Evolutionary conservation across 2,797 vertebrate species (phyloP), one percentile per base, ranked within the genome.

Genomic region (Phrynocephalus forsythii): DNA sequence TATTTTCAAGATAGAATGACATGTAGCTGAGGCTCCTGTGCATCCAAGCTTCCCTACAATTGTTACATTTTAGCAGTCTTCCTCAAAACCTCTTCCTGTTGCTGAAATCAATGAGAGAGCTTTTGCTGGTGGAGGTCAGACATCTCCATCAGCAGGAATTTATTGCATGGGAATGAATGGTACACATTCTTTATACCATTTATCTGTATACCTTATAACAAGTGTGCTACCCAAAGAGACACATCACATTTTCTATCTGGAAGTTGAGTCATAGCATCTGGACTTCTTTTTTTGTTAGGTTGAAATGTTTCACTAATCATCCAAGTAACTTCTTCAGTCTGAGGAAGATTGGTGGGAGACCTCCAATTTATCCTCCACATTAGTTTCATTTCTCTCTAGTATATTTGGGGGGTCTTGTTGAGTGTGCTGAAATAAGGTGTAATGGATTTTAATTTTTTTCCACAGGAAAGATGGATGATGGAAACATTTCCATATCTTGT

Each of bases 401-500:
- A 26, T 22, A 76, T 24, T 24, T 26, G 24, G 8, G 38, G 75
- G 38, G 24, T 44, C 30, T 73, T 20, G 38, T 1, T 6, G 10
- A 15, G 18, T 44, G 16, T 22, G 30, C 56, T 48, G 48, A 56
- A 88, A 82, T 69, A 22, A 72, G 22, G 18, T 86, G 85, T 68
- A 50, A 81, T 86, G 5, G 77, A 86, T 66, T 92, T 44, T 44
- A 44, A 44, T 4, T 44, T 3, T 44, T 44, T 80, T 83, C 87
- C 63, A 22, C 86, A 99, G 98, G 98, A 98, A 92, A 96, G 92
- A 90, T 95, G 96, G 92, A 97, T 98, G 98, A 97, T 97, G 95
- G 97, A 98, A 95, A 96, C 97, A 90, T 95, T 97, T 87, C 98
- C 98, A 8, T 98, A 98, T 94, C 96, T 98, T 87, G 93, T 98